Conservation (phyloP, 2,888 invertebrate genomes). For the Drepana falcataria region DNA sequence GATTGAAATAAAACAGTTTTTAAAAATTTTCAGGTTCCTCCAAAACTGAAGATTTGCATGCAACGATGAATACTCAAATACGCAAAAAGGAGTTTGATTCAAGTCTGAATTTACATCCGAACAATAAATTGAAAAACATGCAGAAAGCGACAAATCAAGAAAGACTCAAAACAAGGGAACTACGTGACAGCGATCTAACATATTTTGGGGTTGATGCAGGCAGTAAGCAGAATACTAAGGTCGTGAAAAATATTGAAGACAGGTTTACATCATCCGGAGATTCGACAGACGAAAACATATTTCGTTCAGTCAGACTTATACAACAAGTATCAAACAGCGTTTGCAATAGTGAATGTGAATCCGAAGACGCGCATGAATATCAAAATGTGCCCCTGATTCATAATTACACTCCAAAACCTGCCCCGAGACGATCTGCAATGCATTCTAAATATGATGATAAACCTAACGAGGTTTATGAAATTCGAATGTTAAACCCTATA, state of each 20-base stretch:
- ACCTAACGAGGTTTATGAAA: conserved; percentile 33
- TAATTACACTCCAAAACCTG: conserved; percentile 50
- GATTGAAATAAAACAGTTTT: too few relatives aligned
- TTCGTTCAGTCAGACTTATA: conserved; percentile 63
- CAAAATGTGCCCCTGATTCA: conserved; percentile 55
- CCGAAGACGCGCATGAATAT: conserved; percentile 61
- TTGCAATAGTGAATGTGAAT: conserved; percentile 66
- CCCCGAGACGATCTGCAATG: conserved; percentile 36
- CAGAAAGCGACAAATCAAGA: conserved; percentile 42
- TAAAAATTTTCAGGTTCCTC: conserved; percentile 26
- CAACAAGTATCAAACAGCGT: conserved; percentile 61
- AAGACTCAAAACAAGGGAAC: conserved; percentile 62
- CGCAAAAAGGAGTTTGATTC: conserved; percentile 13
- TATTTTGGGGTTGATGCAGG: conserved; percentile 72
- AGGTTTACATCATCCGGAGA: conserved; percentile 23
- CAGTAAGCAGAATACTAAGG: conserved; percentile 18
- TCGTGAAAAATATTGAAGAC: conserved; percentile 14
- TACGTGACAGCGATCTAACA: conserved; percentile 79
- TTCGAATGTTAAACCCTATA: conserved; percentile 45
- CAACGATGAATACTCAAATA: conserved; percentile 11
- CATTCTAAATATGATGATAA: conserved; percentile 47
- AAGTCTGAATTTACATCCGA: conserved; percentile 17
- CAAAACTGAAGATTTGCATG: conserved; percentile 18
- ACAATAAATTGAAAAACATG: conserved; percentile 34
- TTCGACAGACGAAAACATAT: conserved; percentile 42